Evolutionary conservation across 2,888 invertebrate species (phyloP).

Genomic region (Aspidapion aeneum): DNA sequence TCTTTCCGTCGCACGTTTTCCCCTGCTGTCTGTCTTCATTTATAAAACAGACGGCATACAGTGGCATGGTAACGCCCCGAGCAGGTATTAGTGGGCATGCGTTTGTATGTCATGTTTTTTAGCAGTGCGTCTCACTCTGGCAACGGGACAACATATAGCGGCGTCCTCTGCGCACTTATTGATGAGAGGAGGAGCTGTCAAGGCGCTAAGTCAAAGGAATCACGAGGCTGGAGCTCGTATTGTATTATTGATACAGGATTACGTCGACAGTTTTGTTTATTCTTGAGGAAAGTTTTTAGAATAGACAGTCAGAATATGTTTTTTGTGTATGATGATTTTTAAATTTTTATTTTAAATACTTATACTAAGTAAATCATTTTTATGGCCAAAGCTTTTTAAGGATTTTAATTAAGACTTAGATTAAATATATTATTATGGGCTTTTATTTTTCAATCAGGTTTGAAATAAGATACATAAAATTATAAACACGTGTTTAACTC

Average conservation of each 20-base stretch:
- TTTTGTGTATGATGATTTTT: background rate
- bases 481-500: too few relatives aligned
- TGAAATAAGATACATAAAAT: too few relatives aligned
- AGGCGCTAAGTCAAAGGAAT: slow-evolving; percentile 49
- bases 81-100: slow-evolving; percentile 42
- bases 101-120: slow-evolving; percentile 38
- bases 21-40: slow-evolving; percentile 30
- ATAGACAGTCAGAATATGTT: slow-evolving; percentile 23
- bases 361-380: background rate
- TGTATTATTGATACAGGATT: slow-evolving; percentile 45
- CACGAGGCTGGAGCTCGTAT: slow-evolving; percentile 37
- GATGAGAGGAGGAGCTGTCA: slow-evolving; percentile 42
- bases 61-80: slow-evolving; percentile 39
- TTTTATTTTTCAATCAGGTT: too few relatives aligned
- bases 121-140: slow-evolving; percentile 31
- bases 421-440: too few relatives aligned
- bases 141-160: slow-evolving; percentile 26
- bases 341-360: background rate
- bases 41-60: slow-evolving; percentile 35
- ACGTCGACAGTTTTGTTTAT: slow-evolving; percentile 33
- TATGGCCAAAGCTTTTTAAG: too few relatives aligned
- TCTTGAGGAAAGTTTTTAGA: slow-evolving; percentile 37
- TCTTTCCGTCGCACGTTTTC: slow-evolving; percentile 33
- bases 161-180: slow-evolving; percentile 37
- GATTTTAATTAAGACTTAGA: too few relatives aligned